phyloP scores from a whole-genome alignment of 2,888 invertebrate species.

The Erynnis tages region DNA sequence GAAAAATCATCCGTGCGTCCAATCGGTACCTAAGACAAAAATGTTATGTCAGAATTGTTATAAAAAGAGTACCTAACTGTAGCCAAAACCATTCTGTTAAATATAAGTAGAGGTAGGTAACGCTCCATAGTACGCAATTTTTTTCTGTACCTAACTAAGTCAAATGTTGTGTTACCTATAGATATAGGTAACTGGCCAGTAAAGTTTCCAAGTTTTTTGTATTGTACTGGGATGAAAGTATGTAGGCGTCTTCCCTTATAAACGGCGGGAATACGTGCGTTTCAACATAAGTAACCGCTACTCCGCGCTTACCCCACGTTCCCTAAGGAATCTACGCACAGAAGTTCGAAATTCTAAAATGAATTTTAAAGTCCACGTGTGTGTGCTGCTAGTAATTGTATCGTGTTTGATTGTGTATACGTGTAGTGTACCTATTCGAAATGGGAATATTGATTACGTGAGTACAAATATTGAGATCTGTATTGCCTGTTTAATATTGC shows the following conservation, averaged over 20 bases:
- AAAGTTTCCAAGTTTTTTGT: neutral
- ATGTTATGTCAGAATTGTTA: too few relatives aligned
- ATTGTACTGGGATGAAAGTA: conserved; percentile 53
- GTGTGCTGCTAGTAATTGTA: conserved; percentile 50
- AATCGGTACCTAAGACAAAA: too few relatives aligned
- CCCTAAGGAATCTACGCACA: conserved; percentile 4
- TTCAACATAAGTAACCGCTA: conserved; percentile 50
- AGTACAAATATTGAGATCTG: conserved; percentile 48
- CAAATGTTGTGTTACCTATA: too few relatives aligned
- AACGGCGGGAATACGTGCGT: conserved; percentile 46
- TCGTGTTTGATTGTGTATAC: conserved; percentile 45
- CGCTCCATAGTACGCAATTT: too few relatives aligned
- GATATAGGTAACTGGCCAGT: too few relatives aligned
- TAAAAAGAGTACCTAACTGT: too few relatives aligned
- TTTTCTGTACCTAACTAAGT: too few relatives aligned
- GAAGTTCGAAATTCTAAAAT: conserved; percentile 40
- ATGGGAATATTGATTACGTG: conserved; percentile 67
- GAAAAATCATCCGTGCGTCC: too few relatives aligned
- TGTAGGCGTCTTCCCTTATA: conserved; percentile 68
- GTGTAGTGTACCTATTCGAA: conserved; percentile 43
- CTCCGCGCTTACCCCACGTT: conserved; percentile 45
- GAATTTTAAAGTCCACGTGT: conserved; percentile 42
- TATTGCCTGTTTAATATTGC: too few relatives aligned
- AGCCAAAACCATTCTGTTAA: too few relatives aligned
- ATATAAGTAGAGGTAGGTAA: too few relatives aligned